These are phyloP conservation scores for Silurus meridionalis DNA, from an alignment of 2,113 vertebrate genomes.

Conservation along the genomic window DNA sequence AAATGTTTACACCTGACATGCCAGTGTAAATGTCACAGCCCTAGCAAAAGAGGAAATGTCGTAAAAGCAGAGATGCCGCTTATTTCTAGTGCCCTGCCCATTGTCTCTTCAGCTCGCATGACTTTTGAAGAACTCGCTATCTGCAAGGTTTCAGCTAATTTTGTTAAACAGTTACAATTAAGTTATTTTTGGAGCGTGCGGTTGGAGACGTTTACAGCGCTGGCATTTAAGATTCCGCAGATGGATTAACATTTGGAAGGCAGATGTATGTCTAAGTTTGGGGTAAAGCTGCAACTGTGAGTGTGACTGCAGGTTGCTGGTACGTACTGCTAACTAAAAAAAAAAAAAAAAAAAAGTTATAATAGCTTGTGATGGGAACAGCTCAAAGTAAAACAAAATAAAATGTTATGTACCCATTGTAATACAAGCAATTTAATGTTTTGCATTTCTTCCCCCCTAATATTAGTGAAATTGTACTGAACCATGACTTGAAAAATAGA, in stretches of 20 bases:
- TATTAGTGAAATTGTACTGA: no score
- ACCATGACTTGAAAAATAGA: no score
- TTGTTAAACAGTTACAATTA: conserved; percentile 29
- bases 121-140: conserved; percentile 7
- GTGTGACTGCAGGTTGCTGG: not conserved
- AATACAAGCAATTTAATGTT: not conserved
- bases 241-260: conserved; percentile 44
- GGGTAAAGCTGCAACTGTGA: conserved; percentile 2
- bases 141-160: conserved; percentile 35
- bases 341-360: not conserved
- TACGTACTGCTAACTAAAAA: not conserved
- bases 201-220: conserved; percentile 22
- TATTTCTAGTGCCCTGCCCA: conserved; percentile 66
- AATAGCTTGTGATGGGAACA: not conserved
- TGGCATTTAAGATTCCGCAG: conserved; percentile 42
- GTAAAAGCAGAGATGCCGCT: not conserved
- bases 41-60: conserved; percentile 12
- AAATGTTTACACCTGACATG: conserved; percentile 43
- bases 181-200: conserved; percentile 36
- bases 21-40: conserved; percentile 26
- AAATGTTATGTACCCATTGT: not conserved
- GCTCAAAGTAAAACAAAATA: not conserved
- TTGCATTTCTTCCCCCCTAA: no score
- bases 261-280: conserved; percentile 33
- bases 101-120: conserved; percentile 58